A percentile compares a stretch with the other conserved stretches of the same genome.
Evolutionary conservation across 2,113 vertebrate species (phyloP).

Genomic region (Oenanthe melanoleuca): DNA sequence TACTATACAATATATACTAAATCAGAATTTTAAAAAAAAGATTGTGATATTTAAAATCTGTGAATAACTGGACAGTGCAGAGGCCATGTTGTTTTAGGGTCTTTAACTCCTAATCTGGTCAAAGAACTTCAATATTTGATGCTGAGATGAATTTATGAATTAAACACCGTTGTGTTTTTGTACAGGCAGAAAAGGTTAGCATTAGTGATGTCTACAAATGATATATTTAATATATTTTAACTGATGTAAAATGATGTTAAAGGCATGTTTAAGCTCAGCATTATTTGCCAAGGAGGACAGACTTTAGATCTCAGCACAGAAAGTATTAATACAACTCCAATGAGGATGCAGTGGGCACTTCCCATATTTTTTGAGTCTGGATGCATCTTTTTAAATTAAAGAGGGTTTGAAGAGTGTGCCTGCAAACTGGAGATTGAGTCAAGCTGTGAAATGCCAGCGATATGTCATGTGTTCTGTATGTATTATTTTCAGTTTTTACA

Average conservation of each 20-base stretch:
- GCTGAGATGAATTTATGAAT: not conserved
- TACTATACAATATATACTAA: not conserved
- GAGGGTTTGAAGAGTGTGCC: not conserved
- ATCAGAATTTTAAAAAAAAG: not conserved
- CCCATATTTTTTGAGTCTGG: not conserved
- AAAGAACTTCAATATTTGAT: not conserved
- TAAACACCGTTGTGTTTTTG: accelerated
- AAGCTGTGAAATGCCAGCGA: slow-evolving; percentile 28
- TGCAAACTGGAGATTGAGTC: not conserved
- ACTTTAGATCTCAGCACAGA: not conserved
- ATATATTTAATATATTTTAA: not conserved
- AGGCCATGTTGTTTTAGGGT: not conserved
- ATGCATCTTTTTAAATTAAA: not conserved
- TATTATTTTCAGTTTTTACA: slow-evolving; percentile 52
- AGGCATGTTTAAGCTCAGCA: not conserved
- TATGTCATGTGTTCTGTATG: slow-evolving; percentile 20
- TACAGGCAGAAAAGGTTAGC: not conserved
- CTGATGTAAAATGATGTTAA: not conserved
- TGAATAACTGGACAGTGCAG: accelerated
- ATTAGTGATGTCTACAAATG: not conserved
- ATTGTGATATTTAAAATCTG: not conserved
- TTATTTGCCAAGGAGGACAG: not conserved
- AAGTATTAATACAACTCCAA: accelerated
- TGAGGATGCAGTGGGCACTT: not conserved
- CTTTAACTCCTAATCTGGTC: not conserved